Conservation (phyloP, 2,888 invertebrate genomes). For the Apotomis capreana region DNA sequence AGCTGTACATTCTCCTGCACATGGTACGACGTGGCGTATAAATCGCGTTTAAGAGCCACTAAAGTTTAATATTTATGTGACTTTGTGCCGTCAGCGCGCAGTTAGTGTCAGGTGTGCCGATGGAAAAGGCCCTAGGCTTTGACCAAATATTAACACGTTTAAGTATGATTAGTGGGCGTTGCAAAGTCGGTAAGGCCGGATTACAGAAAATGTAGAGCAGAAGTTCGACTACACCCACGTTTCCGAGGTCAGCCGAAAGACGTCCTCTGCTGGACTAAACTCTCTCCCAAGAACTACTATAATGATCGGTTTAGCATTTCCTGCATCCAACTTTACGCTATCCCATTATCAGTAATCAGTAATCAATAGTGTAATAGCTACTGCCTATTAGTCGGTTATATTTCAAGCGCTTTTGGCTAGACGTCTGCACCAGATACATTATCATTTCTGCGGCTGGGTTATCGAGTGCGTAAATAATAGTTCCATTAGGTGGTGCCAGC, state of each 20-base stretch:
- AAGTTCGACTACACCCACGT: background rate
- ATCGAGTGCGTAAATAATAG: slow-evolving; percentile 39
- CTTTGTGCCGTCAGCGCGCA: slow-evolving; percentile 53
- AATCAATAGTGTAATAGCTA: background rate
- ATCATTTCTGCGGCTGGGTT: slow-evolving; percentile 8
- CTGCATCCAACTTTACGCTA: no score
- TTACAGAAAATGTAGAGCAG: background rate
- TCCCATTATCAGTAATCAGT: background rate
- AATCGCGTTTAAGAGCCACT: slow-evolving; percentile 43
- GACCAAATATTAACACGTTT: slow-evolving; percentile 39
- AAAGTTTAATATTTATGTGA: slow-evolving; percentile 58
- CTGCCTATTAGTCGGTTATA: background rate
- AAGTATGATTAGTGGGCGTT: slow-evolving; percentile 45
- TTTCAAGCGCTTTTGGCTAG: background rate
- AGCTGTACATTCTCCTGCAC: slow-evolving; percentile 26
- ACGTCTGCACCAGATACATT: background rate
- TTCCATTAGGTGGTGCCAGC: slow-evolving; percentile 34
- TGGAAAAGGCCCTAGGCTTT: slow-evolving; percentile 45
- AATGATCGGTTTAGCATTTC: no score
- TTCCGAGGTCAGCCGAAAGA: no score
- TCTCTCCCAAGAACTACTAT: no score
- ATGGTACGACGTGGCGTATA: slow-evolving; percentile 32
- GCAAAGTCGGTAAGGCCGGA: slow-evolving; percentile 14
- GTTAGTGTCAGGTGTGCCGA: slow-evolving; percentile 48
- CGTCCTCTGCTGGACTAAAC: no score